These are phyloP conservation scores for Drosophila subquinaria DNA, from an alignment of 2,888 invertebrate species.

Conservation along the genomic window DNA sequence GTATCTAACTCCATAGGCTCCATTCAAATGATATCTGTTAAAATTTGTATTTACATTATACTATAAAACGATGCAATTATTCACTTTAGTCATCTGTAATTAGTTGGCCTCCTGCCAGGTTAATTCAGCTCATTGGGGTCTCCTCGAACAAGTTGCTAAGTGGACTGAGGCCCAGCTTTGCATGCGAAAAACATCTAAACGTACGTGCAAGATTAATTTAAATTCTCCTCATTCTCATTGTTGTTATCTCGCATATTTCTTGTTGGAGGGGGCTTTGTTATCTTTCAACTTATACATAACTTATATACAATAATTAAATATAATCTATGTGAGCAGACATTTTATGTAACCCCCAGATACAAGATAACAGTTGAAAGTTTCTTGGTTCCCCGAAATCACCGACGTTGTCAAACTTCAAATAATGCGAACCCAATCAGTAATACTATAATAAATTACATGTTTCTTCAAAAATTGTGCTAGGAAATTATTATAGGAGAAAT, in stretches of 20 bases:
- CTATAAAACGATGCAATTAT: not conserved
- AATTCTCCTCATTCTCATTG: slow-evolving; percentile 3
- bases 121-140: not conserved
- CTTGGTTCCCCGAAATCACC: not conserved
- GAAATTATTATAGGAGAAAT: not conserved
- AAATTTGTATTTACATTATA: slow-evolving; percentile 2
- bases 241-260: slow-evolving; percentile 29
- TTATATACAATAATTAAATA: slow-evolving; percentile 45
- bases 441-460: slow-evolving; percentile 5
- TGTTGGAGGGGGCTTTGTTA: slow-evolving; percentile 13
- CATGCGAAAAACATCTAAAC: slow-evolving; percentile 2
- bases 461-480: not conserved
- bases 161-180: slow-evolving; percentile 11
- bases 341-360: slow-evolving; percentile 6
- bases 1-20: slow-evolving; percentile 18
- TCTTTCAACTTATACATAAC: not conserved
- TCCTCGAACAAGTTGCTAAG: slow-evolving; percentile 18
- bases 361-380: slow-evolving; percentile 30
- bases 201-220: slow-evolving; percentile 15
- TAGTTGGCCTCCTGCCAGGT: slow-evolving; percentile 9
- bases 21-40: not conserved
- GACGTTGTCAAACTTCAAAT: slow-evolving; percentile 5
- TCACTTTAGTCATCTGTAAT: slow-evolving; percentile 5
- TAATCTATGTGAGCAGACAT: slow-evolving; percentile 38
- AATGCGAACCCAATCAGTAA: slow-evolving; percentile 6